Percentiles rank a stretch among this genome's conserved stretches.
Conservation (phyloP, 92 coral and sea anemone genomes). For the Micromussa lordhowensis region DNA sequence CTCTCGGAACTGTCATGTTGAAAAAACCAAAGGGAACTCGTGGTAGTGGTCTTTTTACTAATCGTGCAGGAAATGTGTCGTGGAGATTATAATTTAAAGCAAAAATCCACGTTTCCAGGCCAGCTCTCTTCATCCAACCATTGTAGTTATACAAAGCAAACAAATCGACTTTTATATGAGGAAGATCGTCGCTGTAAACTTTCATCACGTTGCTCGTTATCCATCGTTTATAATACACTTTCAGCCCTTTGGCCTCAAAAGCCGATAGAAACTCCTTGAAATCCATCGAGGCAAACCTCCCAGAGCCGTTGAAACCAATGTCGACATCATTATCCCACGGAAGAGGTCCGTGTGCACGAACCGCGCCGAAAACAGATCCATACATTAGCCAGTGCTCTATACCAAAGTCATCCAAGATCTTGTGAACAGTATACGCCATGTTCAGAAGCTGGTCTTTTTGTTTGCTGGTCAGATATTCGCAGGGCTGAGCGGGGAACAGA, state of each 20-base stretch:
- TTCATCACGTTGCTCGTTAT: constrained; percentile 37
- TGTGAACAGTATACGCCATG: constrained; percentile 50
- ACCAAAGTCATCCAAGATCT: constrained; percentile 47
- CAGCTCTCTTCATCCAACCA: constrained; percentile 16
- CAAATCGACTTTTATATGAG: constrained; percentile 18
- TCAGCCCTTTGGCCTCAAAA: constrained; percentile 40
- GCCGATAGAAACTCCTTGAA: constrained; percentile 28
- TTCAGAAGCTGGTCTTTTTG: constrained; percentile 46
- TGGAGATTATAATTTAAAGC: not conserved
- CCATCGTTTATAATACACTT: constrained; percentile 26
- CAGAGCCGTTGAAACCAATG: constrained; percentile 52
- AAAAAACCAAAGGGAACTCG: not conserved
- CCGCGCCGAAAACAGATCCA: constrained; percentile 65
- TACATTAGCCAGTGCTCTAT: constrained; percentile 59
- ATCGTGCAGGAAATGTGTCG: not conserved
- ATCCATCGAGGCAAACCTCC: constrained; percentile 29
- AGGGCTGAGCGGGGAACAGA: constrained; percentile 21
- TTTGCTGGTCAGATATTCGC: constrained; percentile 7
- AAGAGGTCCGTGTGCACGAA: constrained; percentile 46
- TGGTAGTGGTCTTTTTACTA: not conserved
- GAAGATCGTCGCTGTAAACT: constrained; percentile 15
- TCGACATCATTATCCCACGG: constrained; percentile 64
- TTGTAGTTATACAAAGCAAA: not conserved
- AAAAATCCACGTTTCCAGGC: constrained; percentile 3
- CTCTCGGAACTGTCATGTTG: constrained; percentile 9